Evolutionary conservation across 2,888 invertebrate species (phyloP), one percentile per base, ranked within the genome.

Genomic region (Eupithecia subumbrata): DNA sequence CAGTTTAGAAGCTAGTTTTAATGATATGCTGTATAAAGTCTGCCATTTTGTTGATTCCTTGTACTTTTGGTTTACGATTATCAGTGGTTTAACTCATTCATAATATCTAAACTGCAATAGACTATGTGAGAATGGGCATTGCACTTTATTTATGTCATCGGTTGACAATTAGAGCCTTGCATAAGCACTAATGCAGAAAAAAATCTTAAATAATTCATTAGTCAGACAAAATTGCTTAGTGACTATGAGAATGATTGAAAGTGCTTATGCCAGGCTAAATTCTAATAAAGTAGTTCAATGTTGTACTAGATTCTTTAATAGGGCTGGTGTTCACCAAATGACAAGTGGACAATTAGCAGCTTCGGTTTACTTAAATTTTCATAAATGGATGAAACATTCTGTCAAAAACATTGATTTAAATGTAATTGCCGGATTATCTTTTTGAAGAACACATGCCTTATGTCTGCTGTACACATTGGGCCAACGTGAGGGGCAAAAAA

Each of bases 41-140:
- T 60, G 60, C 9, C 22, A 25, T 60, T 60, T 14, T 14, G 60
- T 60, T 60, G 22, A 14, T 60, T 12, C 60, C 25, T 60, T 22
- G 9, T 18, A 9, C 64, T 22, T 52, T 52, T 48, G 7, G n/a
- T 48, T 48, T 25, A 25, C 5, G 5, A 25, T 14, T 25, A 60
- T 30, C 25, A 60, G n/a, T 60, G 25, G 18, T 9, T n/a, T 48
- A n/a, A 56, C n/a, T 56, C 52, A 34, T 34, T 34, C 18, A 64
- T 18, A n/a, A 1, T 9, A 64, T 34, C 0, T 60, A 0, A 34
- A 18, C 16, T 18, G 2, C 5, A 34, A 5, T 7, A 34, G 18
- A 18, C 18, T 64, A 64, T 64, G 64, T 64, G 64, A 64, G 64
- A 64, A 64, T 64, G 30, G 64, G 64, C 64, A 18, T 64, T 64